Conservation (phyloP, 64 coral and sea anemone species). For the Dendrophyllia cribrosa region DNA sequence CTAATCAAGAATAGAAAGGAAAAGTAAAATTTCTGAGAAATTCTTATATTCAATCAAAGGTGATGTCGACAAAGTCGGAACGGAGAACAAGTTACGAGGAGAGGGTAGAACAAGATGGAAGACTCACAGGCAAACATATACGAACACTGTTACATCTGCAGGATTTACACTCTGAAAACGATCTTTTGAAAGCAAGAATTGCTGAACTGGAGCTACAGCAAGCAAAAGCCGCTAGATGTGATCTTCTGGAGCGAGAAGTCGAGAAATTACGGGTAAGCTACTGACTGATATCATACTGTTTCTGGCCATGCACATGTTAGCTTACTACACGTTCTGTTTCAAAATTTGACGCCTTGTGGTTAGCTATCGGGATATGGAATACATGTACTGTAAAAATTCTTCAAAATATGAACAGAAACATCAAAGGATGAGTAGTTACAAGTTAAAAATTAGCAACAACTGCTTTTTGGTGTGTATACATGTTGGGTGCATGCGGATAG, state of each 20-base stretch:
- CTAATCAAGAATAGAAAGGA: not conserved
- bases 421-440: too few relatives aligned
- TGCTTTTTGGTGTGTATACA: too few relatives aligned
- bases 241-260: constrained; percentile 72
- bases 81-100: constrained; percentile 57
- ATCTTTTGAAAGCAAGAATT: constrained; percentile 72
- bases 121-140: constrained; percentile 86
- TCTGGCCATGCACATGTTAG: too few relatives aligned
- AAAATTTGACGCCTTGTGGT: too few relatives aligned
- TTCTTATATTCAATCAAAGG: not conserved
- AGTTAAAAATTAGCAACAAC: too few relatives aligned
- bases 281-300: not conserved
- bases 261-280: constrained; percentile 73
- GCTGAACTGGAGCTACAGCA: constrained; percentile 74
- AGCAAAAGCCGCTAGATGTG: constrained; percentile 60
- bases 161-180: constrained; percentile 77
- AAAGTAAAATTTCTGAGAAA: not conserved
- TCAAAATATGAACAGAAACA: too few relatives aligned
- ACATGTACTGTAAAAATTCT: too few relatives aligned
- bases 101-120: constrained; percentile 61
- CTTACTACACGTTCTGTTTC: not conserved
- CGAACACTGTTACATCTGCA: constrained; percentile 73
- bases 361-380: too few relatives aligned
- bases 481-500: too few relatives aligned
- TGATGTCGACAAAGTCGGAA: constrained; percentile 16